Evolutionary conservation across 2,888 invertebrate species (phyloP).

Genomic region (Odontomyia ornata): DNA sequence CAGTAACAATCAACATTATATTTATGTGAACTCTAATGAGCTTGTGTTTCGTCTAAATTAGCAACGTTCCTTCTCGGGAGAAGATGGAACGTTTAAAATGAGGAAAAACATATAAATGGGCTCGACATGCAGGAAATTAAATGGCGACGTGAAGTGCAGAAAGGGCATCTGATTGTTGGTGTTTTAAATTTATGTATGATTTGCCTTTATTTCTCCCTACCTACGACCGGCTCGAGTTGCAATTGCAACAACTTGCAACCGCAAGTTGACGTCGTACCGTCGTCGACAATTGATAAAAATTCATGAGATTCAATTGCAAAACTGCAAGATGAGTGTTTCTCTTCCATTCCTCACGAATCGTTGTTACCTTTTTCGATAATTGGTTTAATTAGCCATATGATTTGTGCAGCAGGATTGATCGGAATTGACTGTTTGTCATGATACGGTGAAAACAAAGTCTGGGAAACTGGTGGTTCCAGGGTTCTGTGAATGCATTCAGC

Average conservation of each 20-base stretch:
- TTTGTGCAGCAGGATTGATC: slow-evolving; percentile 5
- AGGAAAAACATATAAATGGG: background rate
- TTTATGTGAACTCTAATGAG: slow-evolving; percentile 50
- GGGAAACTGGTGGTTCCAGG: too few species aligned
- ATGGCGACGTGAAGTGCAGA: background rate
- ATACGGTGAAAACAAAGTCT: too few species aligned
- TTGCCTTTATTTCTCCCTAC: slow-evolving; percentile 34
- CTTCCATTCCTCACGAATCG: slow-evolving; percentile 45
- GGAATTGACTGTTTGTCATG: background rate
- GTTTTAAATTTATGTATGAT: slow-evolving; percentile 47
- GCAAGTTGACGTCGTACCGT: background rate
- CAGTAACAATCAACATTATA: slow-evolving; percentile 33
- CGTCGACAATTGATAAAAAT: background rate
- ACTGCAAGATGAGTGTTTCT: slow-evolving; percentile 8
- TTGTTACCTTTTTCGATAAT: slow-evolving; percentile 42
- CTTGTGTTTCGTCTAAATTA: slow-evolving; percentile 48
- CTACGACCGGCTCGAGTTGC: too few species aligned
- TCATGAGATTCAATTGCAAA: slow-evolving; percentile 33
- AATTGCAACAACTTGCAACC: too few species aligned
- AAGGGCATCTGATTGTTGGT: slow-evolving; percentile 45
- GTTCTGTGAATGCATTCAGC: too few species aligned
- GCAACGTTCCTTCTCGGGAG: slow-evolving; percentile 15
- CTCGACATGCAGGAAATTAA: slow-evolving; percentile 11
- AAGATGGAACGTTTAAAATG: slow-evolving; percentile 13
- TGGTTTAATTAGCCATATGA: slow-evolving; percentile 48